Percentiles rank a stretch among this genome's conserved stretches.
Conservation (phyloP, 1,140 invertebrate genomes). For the Pseudomyrmex dendroicus region DNA sequence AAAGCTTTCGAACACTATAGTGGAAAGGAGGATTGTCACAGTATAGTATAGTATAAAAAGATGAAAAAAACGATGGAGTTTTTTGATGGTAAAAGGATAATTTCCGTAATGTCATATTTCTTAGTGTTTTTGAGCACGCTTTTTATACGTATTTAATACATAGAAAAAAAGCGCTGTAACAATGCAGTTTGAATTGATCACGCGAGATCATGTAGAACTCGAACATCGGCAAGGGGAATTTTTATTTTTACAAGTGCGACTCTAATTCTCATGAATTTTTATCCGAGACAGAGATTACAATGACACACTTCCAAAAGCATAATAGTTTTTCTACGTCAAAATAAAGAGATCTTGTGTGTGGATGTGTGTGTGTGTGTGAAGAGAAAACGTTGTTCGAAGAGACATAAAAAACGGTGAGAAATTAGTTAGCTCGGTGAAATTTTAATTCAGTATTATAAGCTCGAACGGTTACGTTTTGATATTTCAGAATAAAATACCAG, state of each 20-base stretch:
- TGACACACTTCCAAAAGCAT: not conserved
- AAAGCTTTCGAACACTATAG: too few species aligned
- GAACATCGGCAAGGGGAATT: not conserved
- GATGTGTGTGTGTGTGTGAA: not conserved
- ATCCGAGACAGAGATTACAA: not conserved
- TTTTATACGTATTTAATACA: not conserved
- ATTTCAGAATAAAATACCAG: slow-evolving; percentile 45
- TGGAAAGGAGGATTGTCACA: too few species aligned
- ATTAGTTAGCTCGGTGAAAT: slow-evolving; percentile 38
- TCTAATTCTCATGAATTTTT: not conserved
- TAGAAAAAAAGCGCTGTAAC: not conserved
- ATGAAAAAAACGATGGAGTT: slow-evolving; percentile 36
- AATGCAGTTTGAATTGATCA: not conserved
- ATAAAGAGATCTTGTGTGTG: too few species aligned
- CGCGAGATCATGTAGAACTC: not conserved
- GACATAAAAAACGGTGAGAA: slow-evolving; percentile 19
- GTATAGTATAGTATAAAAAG: too few species aligned
- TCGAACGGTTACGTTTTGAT: slow-evolving; percentile 53
- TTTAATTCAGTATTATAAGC: slow-evolving; percentile 53
- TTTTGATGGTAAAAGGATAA: slow-evolving; percentile 44
- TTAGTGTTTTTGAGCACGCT: too few species aligned
- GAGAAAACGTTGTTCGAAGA: slow-evolving; percentile 16
- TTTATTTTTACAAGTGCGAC: slow-evolving; percentile 1
- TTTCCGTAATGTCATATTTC: slow-evolving; percentile 25
- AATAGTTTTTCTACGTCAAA: not conserved